Conservation (phyloP, 2,113 vertebrate species). For the Psittacula cyanocephala region DNA sequence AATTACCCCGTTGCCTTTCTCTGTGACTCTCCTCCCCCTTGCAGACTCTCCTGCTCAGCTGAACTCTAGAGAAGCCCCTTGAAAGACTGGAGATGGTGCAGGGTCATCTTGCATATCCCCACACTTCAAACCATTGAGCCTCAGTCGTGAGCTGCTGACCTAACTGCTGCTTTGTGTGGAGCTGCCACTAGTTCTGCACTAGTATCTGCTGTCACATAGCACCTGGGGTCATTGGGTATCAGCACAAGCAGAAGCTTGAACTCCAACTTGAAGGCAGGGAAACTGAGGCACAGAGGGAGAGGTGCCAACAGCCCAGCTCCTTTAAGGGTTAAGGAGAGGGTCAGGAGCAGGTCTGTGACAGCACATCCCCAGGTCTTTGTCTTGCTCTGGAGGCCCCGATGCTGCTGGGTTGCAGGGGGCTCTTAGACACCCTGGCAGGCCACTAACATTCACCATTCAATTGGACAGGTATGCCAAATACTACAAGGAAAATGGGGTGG, state of each 20-base stretch:
- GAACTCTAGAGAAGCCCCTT: background rate
- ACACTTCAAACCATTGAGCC: background rate
- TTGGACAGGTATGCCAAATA: constrained; percentile 83
- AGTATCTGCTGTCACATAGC: rapidly evolving
- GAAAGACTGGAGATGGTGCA: background rate
- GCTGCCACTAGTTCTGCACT: background rate
- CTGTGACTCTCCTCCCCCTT: background rate
- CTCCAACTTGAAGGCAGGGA: background rate
- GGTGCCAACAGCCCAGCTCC: background rate
- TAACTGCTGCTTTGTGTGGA: background rate
- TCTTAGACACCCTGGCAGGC: background rate
- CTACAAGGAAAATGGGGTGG: constrained; percentile 75
- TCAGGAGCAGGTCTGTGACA: background rate
- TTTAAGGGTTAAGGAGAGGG: background rate
- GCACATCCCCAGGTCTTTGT: background rate
- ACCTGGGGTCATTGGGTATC: background rate
- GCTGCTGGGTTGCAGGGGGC: background rate
- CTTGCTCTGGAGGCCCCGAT: rapidly evolving
- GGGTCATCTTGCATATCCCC: background rate
- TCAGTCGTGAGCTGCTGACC: background rate
- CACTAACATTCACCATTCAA: background rate
- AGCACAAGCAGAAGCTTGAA: background rate
- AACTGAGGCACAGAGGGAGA: background rate
- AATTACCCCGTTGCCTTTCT: background rate
- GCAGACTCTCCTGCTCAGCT: background rate